Evolutionary conservation across 2,888 invertebrate species (phyloP).

Genomic region (Phyto melanocephala): DNA sequence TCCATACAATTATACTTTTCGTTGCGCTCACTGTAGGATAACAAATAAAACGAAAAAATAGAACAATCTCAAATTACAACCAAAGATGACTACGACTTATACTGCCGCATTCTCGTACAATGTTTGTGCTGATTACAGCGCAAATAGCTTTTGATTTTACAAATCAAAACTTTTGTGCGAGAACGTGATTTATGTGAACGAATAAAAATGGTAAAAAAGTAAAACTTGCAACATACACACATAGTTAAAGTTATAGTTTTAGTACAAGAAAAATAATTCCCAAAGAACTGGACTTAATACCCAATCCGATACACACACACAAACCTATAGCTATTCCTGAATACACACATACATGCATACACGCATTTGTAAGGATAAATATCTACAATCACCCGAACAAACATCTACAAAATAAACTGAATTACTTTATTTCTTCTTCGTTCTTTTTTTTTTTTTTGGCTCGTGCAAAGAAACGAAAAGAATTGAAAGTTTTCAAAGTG

Average conservation of each 20-base stretch:
- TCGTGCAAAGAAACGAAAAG: conserved; percentile 27
- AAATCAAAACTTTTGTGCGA: conserved; percentile 77
- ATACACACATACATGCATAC: not conserved
- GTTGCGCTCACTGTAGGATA: not conserved
- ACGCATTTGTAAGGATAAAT: not conserved
- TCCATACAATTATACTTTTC: too few relatives aligned
- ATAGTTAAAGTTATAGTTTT: conserved; percentile 23
- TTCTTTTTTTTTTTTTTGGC: not conserved
- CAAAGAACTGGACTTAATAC: conserved; percentile 52
- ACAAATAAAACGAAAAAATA: not conserved
- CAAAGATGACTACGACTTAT: conserved; percentile 30
- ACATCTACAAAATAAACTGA: conserved; percentile 44
- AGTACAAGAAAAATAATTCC: conserved; percentile 24
- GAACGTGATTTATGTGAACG: conserved; percentile 76
- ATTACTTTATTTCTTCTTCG: conserved; percentile 44
- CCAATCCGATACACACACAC: not conserved
- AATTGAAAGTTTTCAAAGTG: conserved; percentile 59
- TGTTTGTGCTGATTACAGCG: conserved; percentile 69
- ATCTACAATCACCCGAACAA: conserved; percentile 22
- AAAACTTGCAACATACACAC: conserved; percentile 19
- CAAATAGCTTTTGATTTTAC: conserved; percentile 73
- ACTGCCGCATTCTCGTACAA: conserved; percentile 67
- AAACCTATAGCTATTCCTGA: too few relatives aligned
- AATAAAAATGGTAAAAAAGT: conserved; percentile 28
- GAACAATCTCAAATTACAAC: conserved; percentile 25